Percentiles rank a stretch among this genome's conserved stretches.
Conservation (phyloP, 1,140 invertebrate species). For the Drosophila ananassae region DNA sequence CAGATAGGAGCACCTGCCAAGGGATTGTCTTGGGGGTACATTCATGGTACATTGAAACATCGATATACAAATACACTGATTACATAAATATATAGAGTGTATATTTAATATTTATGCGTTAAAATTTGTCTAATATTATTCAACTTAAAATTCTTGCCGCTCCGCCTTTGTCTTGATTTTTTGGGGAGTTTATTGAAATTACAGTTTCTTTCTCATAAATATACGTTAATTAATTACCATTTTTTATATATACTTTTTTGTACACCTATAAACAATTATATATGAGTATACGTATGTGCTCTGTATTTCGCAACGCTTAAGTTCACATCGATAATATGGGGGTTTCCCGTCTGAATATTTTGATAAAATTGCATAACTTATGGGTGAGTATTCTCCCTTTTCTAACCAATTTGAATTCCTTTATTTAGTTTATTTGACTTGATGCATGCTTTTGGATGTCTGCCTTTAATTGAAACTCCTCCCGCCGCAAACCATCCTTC, state of each 20-base stretch:
- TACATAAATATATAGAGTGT: conserved; percentile 67
- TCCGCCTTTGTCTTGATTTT: conserved; percentile 20
- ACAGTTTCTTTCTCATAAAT: conserved; percentile 79
- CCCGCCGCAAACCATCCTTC: conserved; percentile 24
- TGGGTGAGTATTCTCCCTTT: neutral
- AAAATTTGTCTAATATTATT: conserved; percentile 66
- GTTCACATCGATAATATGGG: conserved; percentile 64
- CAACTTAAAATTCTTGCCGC: conserved; percentile 61
- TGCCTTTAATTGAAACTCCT: conserved; percentile 46
- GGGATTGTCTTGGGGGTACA: conserved; percentile 77
- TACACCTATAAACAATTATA: conserved; percentile 78
- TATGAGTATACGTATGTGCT: conserved; percentile 30
- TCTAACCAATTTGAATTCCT: neutral
- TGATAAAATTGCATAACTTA: conserved; percentile 57
- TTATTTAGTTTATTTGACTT: conserved; percentile 32
- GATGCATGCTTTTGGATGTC: conserved; percentile 26
- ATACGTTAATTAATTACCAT: conserved; percentile 75
- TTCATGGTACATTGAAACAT: conserved; percentile 65
- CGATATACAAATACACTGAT: conserved; percentile 74
- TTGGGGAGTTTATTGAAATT: conserved; percentile 81
- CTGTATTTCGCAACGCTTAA: conserved; percentile 57
- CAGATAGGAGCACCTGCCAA: conserved; percentile 55
- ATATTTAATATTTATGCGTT: conserved; percentile 26
- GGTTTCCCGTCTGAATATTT: conserved; percentile 45
- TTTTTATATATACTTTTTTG: conserved; percentile 54